Base-by-base conservation (phyloP, 2,113 vertebrate species). In the Dasyprocta punctata region DNA sequence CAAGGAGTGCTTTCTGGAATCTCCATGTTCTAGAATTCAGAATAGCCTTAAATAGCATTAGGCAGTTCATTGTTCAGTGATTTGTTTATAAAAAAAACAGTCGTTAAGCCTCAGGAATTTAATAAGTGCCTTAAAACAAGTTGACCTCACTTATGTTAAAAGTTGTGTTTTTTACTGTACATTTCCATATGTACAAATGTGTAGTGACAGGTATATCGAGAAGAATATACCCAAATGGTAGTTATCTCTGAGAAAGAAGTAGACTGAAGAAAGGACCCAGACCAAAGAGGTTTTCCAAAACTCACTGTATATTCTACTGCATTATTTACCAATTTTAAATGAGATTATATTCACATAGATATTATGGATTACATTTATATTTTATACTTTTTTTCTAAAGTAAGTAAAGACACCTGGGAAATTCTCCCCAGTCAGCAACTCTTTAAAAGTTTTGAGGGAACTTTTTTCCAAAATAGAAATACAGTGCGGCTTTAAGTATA, bases 361-460 rank as follows among this genome's bases (percentile, higher is more conserved):
- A n/a, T n/a, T 30, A 41, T 63, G 4, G 41, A 85, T 86, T 96
- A 22, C 56, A 91, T 87, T 38, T 84, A 11, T 20, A 77, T 86
- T 73, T 85, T 63, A 65, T 33, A 12, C 12, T 26, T 71, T 77
- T 82, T 61, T 49, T 13, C 20, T 73, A 78, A 78, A 41, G 30
- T n/a, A 85, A 80, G 19, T 86, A 65, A 97, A 60, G 5, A 52
- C 6, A 92, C n/a, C 69, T 56, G 30, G 58, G 38, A 77, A 78
- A 36, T 41, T 93, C 26, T 85, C 10, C 28, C 81, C 12, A 82
- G 16, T 69, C 33, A 52, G 52, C 24, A 96, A 28, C 22, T 93
- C 56, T 96, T 85, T 19, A 78, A 96, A 94, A 94, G 3, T 10
- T 84, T 69, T n/a, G 38, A 77, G 33, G 69, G 65, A 90, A 38